These are phyloP conservation scores for Habrosyne pyritoides DNA, from an alignment of 2,888 invertebrate species.

Conservation along the genomic window DNA sequence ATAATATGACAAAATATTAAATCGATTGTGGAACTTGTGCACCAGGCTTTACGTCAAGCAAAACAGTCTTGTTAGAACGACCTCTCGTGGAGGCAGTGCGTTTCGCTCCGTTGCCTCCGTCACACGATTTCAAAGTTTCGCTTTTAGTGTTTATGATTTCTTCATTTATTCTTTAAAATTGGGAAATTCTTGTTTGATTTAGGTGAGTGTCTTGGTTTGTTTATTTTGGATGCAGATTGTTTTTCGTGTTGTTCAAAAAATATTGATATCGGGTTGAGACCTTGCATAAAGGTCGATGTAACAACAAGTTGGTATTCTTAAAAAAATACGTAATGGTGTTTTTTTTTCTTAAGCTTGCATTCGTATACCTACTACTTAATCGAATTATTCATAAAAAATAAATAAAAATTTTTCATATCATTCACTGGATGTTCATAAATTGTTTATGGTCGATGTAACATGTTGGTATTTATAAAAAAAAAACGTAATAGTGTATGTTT, in stretches of 20 bases:
- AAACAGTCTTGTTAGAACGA: conserved; percentile 18
- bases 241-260: neutral
- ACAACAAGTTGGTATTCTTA: too few relatives aligned
- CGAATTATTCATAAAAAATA: too few relatives aligned
- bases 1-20: neutral
- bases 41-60: conserved; percentile 20
- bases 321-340: too few relatives aligned
- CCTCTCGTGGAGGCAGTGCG: conserved; percentile 54
- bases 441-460: too few relatives aligned
- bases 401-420: too few relatives aligned
- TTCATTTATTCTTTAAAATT: neutral
- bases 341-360: too few relatives aligned
- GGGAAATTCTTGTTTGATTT: neutral
- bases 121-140: conserved; percentile 36
- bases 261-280: neutral
- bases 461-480: too few relatives aligned
- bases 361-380: too few relatives aligned
- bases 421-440: too few relatives aligned
- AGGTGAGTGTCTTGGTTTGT: neutral
- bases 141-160: conserved; percentile 17
- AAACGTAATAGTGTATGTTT: too few relatives aligned
- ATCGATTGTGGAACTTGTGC: conserved; percentile 9
- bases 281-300: neutral
- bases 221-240: neutral
- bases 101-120: conserved; percentile 52